Percentiles rank a stretch among this genome's conserved stretches.
Conservation (phyloP, 30 jellyfish, hydroid and myxozoan genomes). For the Hydra vulgaris region DNA sequence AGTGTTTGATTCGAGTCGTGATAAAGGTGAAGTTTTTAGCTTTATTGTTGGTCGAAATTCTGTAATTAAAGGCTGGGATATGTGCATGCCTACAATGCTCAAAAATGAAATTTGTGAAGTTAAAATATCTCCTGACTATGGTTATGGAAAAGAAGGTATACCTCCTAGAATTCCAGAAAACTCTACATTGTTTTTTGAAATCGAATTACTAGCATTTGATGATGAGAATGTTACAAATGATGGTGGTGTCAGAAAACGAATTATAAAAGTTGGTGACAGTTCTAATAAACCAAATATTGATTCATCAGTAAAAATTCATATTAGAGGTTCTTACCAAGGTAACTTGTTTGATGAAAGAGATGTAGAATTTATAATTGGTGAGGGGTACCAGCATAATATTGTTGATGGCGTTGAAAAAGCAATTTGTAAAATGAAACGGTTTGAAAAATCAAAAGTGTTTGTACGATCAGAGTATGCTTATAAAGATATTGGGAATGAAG, state of each 20-base stretch:
- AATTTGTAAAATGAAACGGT: conserved; percentile 61
- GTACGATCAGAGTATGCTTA: conserved; percentile 53
- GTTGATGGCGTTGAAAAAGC: conserved; percentile 76
- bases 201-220: conserved; percentile 59
- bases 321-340: conserved; percentile 67
- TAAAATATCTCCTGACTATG: conserved; percentile 69
- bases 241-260: conserved; percentile 58
- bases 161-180: conserved; percentile 88
- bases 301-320: conserved; percentile 62
- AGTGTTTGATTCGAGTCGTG: conserved; percentile 75
- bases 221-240: conserved; percentile 68
- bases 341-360: conserved; percentile 70
- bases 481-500: conserved; percentile 52
- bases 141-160: conserved; percentile 73
- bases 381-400: conserved; percentile 57
- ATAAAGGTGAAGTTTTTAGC: conserved; percentile 44
- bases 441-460: conserved; percentile 43
- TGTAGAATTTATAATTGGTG: conserved; percentile 62
- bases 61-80: conserved; percentile 94
- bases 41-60: conserved; percentile 56
- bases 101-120: conserved; percentile 67
- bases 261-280: conserved; percentile 67
- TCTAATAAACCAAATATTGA: conserved; percentile 65
- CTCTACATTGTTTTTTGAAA: conserved; percentile 67
- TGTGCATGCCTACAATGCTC: conserved; percentile 79